A percentile compares a stretch with the other conserved stretches of the same genome.
Conservation (phyloP, 2,888 invertebrate species). For the Periphyllus acericola region DNA sequence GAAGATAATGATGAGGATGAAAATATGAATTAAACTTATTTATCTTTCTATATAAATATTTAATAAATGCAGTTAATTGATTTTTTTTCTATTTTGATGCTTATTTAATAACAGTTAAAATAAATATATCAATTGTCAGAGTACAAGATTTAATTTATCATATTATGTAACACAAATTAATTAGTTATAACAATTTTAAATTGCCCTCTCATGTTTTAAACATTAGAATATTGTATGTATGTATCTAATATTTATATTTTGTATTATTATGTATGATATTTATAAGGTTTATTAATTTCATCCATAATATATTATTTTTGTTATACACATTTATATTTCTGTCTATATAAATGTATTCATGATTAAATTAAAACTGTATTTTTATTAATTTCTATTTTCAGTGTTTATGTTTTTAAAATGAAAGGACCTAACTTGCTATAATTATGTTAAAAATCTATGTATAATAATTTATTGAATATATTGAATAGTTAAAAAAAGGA, state of each 20-base stretch:
- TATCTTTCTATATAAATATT: not conserved
- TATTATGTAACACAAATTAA: not conserved
- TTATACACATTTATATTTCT: not conserved
- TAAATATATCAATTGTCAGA: not conserved
- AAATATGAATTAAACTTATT: slow-evolving; percentile 16
- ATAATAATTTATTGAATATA: too few species aligned
- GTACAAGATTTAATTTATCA: not conserved
- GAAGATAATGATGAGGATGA: slow-evolving; percentile 51
- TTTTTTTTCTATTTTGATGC: not conserved
- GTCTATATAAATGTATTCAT: not conserved
- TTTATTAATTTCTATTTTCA: not conserved
- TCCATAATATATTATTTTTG: not conserved
- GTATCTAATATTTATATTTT: not conserved
- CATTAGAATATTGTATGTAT: not conserved
- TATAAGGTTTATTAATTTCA: not conserved
- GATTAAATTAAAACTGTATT: not conserved
- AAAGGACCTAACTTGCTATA: too few species aligned
- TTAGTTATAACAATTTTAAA: not conserved
- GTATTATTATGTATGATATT: not conserved
- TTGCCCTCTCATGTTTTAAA: not conserved
- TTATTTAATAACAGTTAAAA: not conserved
- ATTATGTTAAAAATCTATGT: too few species aligned
- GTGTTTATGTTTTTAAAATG: too few species aligned
- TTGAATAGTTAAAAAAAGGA: too few species aligned
- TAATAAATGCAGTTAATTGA: not conserved